Base-by-base conservation (phyloP, 2,113 vertebrate species). In the Peromyscus leucopus region DNA sequence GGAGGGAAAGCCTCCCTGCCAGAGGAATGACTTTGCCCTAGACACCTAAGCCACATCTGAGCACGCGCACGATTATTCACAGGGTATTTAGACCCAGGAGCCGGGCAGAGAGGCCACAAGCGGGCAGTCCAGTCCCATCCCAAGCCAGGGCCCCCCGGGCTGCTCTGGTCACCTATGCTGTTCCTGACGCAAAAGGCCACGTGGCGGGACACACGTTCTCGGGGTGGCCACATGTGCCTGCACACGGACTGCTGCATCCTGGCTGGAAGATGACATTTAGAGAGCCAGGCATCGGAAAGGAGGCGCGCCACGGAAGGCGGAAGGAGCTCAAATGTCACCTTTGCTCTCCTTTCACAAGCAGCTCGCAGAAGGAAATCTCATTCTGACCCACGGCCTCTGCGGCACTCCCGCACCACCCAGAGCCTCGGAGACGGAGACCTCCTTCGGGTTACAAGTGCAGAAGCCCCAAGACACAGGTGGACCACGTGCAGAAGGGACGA, bases 241-340 rank as follows among this genome's bases (percentile, higher is more conserved):
- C 48, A 10, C 22, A 17, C 22, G 91, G 57, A 55, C 33, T 12
- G n/a, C 75, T 87, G 89, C 19, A 51, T 36, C 39, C 57, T 31
- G 9, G 11, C 21, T 4, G 67, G 80, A 86, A 82, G 67, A 55
- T 57, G 71, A 90, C 76, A 89, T 48, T 93, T 75, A 69, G 51
- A 94, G 28, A 55, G 42, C 33, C 78, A 69, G 76, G 80, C 63
- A 72, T 87, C 71, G 13, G 46, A 75, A 83, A 83, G 74, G 67
- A 82, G 57, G 28, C 65, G 63, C 51, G 83, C 84, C 55, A 67
- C 55, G 74, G 89, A 94, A 93, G 5, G 63, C 4, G 2, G 31
- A 85, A 71, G 88, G 59, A 51, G 78, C 91, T 69, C 55, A 84
- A 91, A 84, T 17, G 87, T 57, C 83, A 86, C 26, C 42, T 61